Base-by-base conservation (phyloP, 2,113 vertebrate genomes). In the Papio anubis region DNA sequence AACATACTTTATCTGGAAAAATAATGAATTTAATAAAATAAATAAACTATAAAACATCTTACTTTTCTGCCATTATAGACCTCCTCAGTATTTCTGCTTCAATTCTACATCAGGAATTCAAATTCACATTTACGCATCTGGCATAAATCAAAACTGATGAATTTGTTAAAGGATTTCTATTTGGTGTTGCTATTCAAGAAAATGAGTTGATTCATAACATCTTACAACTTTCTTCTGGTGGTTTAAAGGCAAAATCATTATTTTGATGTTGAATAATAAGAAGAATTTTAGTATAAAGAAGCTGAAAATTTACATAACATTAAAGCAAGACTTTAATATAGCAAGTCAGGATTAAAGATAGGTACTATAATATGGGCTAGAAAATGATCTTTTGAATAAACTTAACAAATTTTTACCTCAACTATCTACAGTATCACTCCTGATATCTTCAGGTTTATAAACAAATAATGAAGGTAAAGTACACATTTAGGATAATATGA, bases 1-100 rank as follows among this genome's bases (percentile, higher is more conserved):
- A 94, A 30, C 68, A 25, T 43, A 94, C 25, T 93, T 93, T 82
- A 40, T 86, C 45, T 66, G 43, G 27, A 16, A 81, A 96, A 89
- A 88, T 78, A 88, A 91, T 94, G 40, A 82, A 82, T 93, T 96
- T 86, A 93, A 93, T 79, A 94, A 94, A 87, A 90, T 88, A 94
- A 88, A 94, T 85, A 73, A 86, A 48, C 38, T 55, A 1, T 70
- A 79, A 90, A 64, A 45, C 32, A 85, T 48, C 40, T 93, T 61
- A 25, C 48, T 72, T 86, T 88, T 61, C 82, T 91, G 25, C 3
- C 8, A 48, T 27, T 92, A 66, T 45, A 52, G 76, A 52, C 10
- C 18, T 70, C 13, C 5, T 86, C 30, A 52, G 48, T 9, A 96
- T 68, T 91, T 68, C 35, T 8, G 78, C 40, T 85, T 90, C 32